Evolutionary conservation across 2,888 invertebrate species (phyloP).

Genomic region (Drosophila bunnanda): DNA sequence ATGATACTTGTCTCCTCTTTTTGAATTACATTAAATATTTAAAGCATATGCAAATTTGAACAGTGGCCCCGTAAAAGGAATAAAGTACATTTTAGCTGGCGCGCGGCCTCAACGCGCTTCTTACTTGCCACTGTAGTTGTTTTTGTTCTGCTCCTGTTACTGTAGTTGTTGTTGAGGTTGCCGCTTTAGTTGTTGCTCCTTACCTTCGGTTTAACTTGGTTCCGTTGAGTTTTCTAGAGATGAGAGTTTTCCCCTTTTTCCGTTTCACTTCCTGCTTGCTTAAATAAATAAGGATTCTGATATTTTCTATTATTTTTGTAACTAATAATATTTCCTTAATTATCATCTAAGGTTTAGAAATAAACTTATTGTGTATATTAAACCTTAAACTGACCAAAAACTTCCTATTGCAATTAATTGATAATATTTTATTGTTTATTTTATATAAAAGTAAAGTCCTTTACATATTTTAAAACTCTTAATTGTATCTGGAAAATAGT

Average conservation of each 20-base stretch:
- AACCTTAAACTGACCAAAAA: neutral
- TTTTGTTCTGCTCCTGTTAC: slow-evolving; percentile 27
- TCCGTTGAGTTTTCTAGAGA: slow-evolving; percentile 15
- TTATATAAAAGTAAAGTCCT: too few species aligned
- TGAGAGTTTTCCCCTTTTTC: neutral
- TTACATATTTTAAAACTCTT: too few species aligned
- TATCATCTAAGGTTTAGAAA: too few species aligned
- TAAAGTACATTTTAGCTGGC: slow-evolving; percentile 54
- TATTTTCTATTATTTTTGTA: neutral
- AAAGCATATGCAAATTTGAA: slow-evolving; percentile 80
- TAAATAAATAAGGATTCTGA: too few species aligned
- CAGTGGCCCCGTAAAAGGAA: slow-evolving; percentile 70
- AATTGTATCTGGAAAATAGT: too few species aligned
- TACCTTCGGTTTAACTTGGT: slow-evolving; percentile 23
- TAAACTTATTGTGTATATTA: fast-evolving
- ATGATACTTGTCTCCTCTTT: slow-evolving; percentile 64
- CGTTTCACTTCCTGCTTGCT: neutral
- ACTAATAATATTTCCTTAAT: neutral
- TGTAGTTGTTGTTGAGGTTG: slow-evolving; percentile 28
- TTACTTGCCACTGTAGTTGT: slow-evolving; percentile 38
- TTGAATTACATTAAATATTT: slow-evolving; percentile 80
- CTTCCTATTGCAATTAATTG: neutral
- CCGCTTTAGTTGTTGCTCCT: slow-evolving; percentile 41
- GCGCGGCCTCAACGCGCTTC: slow-evolving; percentile 61
- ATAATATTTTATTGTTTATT: neutral